phyloP scores from a whole-genome alignment of 2,888 invertebrate genomes.

The Agelastica alni region DNA sequence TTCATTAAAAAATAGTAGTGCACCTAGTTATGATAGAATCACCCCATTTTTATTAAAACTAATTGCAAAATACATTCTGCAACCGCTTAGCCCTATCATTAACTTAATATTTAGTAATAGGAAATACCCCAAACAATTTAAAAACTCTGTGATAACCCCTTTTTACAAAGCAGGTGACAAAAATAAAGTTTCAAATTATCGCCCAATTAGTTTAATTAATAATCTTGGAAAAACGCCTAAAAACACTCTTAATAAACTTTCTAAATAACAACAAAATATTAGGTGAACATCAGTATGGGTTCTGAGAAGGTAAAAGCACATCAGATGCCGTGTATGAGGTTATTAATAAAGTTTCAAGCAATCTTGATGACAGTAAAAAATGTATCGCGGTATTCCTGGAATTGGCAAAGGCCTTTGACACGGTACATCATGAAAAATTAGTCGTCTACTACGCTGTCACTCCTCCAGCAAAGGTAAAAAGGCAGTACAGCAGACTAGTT shows the following conservation, averaged over 20 bases:
- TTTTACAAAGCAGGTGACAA: too few species aligned
- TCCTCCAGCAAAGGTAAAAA: too few species aligned
- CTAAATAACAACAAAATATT: too few species aligned
- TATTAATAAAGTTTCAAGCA: too few species aligned
- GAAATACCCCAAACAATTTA: conserved; percentile 7
- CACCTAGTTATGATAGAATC: conserved; percentile 1
- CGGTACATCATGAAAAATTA: too few species aligned
- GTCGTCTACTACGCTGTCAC: too few species aligned
- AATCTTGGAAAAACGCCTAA: neutral
- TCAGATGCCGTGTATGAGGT: neutral
- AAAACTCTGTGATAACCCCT: conserved; percentile 8
- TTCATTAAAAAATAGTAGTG: neutral
- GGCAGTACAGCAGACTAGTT: too few species aligned
- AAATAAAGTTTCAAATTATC: neutral
- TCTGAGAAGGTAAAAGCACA: neutral
- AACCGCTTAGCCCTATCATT: neutral
- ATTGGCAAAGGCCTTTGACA: too few species aligned
- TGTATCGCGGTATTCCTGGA: too few species aligned
- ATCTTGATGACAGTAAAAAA: too few species aligned
- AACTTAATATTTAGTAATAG: conserved; percentile 3
- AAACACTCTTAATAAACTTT: neutral
- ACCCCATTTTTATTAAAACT: neutral
- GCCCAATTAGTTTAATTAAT: too few species aligned
- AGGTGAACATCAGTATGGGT: too few species aligned
- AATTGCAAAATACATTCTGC: neutral